Evolutionary conservation across 2,888 invertebrate genomes (phyloP), one percentile per base, ranked within the genome.

Genomic region (Hemicrepidius hirtus): DNA sequence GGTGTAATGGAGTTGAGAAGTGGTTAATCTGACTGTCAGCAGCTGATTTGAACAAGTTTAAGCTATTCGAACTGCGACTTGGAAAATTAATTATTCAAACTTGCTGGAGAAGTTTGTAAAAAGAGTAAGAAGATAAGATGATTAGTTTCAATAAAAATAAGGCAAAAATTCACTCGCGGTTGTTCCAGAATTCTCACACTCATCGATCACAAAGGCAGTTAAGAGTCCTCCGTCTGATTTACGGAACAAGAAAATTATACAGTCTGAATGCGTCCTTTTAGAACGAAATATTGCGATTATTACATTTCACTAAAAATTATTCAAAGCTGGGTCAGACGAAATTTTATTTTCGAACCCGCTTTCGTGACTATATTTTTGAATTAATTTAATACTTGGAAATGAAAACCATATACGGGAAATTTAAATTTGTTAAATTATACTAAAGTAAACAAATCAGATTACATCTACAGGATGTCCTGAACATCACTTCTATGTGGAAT

Each of bases 131-230:
- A n/a, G n/a, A n/a, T 4, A 44, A 16, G 3, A 13, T 13, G 44
- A 44, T 13, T 28, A 18, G 49, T 49, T 49, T 49, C 49, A 46
- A 41, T 28, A 53, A 12, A 24, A n/a, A 44, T 13, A 24, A 12
- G 16, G 10, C 41, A 37, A 66, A 40, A 53, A 66, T 55, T 41
- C 13, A 66, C 66, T n/a, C 16, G 40, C 13, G 53, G 37, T 44
- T 18, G 21, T 44, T 44, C 40, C 55, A 40, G 55, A 66, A 41
- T 66, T 66, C 66, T 66, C 66, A 50, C 50, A 41, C 28, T 37
- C 53, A 66, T 66, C 66, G 66, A 66, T 66, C 55, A 66, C 66
- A 55, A 24, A n/a, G 40, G 41, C 65, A 41, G 66, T 66, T 44
- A 28, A 66, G 55, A 66, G 40, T 66, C 28, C 65, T 53, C 40